Percentiles rank a stretch among this genome's conserved stretches.
phyloP scores from a whole-genome alignment of 2,888 invertebrate genomes.

The Tolmerus cingulatus region DNA sequence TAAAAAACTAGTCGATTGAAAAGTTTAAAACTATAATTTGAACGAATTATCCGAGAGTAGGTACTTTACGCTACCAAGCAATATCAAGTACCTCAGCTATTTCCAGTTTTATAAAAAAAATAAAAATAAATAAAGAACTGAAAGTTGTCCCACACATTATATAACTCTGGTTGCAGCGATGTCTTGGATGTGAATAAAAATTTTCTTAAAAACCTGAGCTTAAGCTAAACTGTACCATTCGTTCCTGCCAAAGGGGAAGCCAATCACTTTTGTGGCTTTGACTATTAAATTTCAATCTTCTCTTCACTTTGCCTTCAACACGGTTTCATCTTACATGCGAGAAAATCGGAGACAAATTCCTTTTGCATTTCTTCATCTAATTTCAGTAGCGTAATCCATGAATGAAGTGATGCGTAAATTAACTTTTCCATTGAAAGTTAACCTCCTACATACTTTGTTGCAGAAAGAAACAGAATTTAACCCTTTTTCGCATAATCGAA shows the following conservation, averaged over 20 bases:
- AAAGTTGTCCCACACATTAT: conserved; percentile 22
- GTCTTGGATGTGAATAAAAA: background rate
- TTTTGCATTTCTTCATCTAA: background rate
- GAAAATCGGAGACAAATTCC: background rate
- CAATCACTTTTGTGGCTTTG: conserved; percentile 42
- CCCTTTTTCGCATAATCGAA: background rate
- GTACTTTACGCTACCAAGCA: background rate
- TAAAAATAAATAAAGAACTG: background rate
- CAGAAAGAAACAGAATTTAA: background rate
- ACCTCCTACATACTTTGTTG: background rate
- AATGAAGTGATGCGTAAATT: background rate
- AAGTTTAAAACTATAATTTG: background rate
- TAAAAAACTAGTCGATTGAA: background rate
- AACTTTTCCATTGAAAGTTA: background rate
- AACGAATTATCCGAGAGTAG: background rate
- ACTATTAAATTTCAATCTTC: conserved; percentile 38
- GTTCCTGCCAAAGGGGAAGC: conserved; percentile 8
- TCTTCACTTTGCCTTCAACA: conserved; percentile 18
- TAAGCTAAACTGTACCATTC: background rate
- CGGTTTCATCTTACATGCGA: conserved; percentile 14
- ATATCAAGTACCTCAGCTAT: background rate
- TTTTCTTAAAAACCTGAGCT: background rate
- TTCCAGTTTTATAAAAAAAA: background rate
- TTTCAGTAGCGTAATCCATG: background rate
- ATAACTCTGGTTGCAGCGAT: background rate